Evolutionary conservation across 2,113 vertebrate species (phyloP).

Genomic region (Phylloscopus trochilus): DNA sequence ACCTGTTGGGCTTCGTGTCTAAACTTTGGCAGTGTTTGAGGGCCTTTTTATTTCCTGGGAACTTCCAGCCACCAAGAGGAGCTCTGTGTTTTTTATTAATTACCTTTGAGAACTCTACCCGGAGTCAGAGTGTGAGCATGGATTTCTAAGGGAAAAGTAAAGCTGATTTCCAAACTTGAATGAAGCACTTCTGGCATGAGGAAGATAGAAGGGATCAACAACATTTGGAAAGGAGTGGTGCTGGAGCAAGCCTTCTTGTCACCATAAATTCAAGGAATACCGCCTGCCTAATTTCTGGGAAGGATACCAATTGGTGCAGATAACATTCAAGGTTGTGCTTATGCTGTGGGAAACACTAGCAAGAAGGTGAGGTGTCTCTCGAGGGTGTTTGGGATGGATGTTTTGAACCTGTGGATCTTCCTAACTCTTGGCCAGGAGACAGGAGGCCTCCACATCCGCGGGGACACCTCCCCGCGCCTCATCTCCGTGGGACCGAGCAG

Average conservation of each 20-base stretch:
- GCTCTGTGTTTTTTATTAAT: constrained; percentile 38
- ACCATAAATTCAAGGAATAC: background rate
- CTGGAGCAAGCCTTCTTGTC: background rate
- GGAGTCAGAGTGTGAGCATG: background rate
- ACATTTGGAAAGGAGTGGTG: background rate
- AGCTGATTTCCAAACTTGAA: background rate
- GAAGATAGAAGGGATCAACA: background rate
- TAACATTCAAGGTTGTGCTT: background rate
- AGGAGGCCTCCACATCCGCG: background rate
- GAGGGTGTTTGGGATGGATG: background rate
- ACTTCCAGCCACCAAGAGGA: constrained; percentile 56
- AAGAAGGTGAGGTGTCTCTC: background rate
- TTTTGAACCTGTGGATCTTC: background rate
- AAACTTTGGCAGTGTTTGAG: background rate
- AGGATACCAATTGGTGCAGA: background rate
- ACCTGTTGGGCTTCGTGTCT: constrained; percentile 13
- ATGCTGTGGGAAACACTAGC: background rate
- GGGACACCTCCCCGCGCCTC: background rate
- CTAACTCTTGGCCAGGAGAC: background rate
- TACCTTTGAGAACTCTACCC: constrained; percentile 4
- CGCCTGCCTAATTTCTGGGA: background rate
- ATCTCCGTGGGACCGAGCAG: background rate
- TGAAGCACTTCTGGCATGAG: background rate
- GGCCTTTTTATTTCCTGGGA: background rate
- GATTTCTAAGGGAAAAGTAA: background rate